phyloP scores from a whole-genome alignment of 2,797 vertebrate genomes.

The Fringilla coelebs region DNA sequence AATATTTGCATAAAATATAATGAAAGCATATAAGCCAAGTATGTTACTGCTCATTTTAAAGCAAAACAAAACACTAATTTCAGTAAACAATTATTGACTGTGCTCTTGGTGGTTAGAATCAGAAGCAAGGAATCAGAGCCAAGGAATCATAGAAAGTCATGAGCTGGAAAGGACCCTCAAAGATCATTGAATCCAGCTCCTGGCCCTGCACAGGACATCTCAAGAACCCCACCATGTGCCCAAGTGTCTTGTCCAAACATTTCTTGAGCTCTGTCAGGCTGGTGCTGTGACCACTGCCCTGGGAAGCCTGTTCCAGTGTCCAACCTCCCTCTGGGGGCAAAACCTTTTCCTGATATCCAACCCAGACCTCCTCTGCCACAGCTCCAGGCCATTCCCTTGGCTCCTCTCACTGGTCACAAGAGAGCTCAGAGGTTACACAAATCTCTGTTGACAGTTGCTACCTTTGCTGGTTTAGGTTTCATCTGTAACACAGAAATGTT shows the following conservation, averaged over 20 bases:
- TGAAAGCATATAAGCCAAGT: background rate
- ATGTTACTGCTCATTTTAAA: background rate
- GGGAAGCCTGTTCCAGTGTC: background rate
- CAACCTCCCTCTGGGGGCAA: accelerated
- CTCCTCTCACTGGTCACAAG: accelerated
- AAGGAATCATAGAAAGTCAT: background rate
- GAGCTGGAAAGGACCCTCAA: background rate
- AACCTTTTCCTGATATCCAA: background rate
- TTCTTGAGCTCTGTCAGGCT: background rate
- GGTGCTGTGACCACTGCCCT: background rate
- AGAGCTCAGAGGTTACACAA: background rate
- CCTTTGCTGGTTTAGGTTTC: background rate
- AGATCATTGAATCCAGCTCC: background rate
- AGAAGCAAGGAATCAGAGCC: background rate
- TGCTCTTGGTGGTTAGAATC: background rate
- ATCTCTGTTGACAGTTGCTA: background rate
- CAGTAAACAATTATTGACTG: background rate
- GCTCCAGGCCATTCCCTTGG: too few relatives aligned
- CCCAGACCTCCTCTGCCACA: background rate
- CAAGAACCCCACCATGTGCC: background rate
- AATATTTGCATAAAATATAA: background rate
- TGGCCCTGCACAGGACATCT: background rate
- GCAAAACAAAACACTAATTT: background rate
- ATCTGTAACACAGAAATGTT: background rate
- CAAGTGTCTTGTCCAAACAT: background rate